Base-by-base conservation (phyloP, 2,797 vertebrate genomes). In the Pelobates cultripes region DNA sequence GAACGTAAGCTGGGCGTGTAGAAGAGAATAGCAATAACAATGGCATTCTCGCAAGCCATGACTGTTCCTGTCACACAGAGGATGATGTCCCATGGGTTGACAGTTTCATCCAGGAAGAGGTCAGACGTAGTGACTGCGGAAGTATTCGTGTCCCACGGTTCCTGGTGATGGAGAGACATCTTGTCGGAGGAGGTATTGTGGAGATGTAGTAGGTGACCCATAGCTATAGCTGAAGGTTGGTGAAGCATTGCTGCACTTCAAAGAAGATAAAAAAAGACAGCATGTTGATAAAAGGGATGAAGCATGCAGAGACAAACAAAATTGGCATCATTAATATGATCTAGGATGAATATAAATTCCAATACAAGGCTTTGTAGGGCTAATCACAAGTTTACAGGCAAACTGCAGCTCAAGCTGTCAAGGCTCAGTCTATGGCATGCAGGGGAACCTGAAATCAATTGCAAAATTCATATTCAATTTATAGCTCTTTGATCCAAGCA, bases 61-160 rank as follows among this genome's bases (percentile, higher is more conserved):
- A 95, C 93, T 10, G 96, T 96, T 73, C 96, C 96, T 0, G 96
- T 95, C 53, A 96, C 95, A 70, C 96, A 97, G 12, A 97, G 91
- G 0, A 95, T 95, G 55, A 97, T 90, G 87, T 97, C 96, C 96
- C 96, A 97, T 0, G 96, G 96, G 89, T 90, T 97, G 51, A 97
- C 94, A 1, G 92, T 79, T 80, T n/a, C 77, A 12, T 73, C 84
- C 69, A 85, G 78, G 7, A 75, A 64, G 55, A 88, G 86, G 63
- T 88, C 88, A 7, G 80, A 73, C 15, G 89, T 86, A 7, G 82
- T 85, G 82, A 88, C 78, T 43, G 79, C 82, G 3, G 91, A 89
- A 81, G 88, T 82, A 78, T 82, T 86, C 66, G 80, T 83, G 53
- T 90, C 89, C 81, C 85, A 85, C 6, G 73, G 80, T 73, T 79